Percentiles rank a stretch among this genome's conserved stretches.
Conservation (phyloP, 2,888 invertebrate species). For the Elysia crispata region DNA sequence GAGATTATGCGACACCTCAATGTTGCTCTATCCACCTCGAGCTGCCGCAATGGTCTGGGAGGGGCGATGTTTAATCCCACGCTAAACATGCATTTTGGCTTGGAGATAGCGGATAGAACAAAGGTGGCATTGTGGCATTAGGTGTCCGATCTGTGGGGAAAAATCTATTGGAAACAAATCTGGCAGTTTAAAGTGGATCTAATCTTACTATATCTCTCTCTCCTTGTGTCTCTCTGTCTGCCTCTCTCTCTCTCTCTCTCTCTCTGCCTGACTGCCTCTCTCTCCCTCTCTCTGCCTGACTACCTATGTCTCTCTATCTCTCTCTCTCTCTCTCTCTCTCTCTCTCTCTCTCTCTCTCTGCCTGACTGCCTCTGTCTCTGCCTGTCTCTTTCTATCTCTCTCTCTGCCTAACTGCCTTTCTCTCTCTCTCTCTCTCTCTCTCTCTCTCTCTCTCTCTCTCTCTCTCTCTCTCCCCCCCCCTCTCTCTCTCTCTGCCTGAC, state of each 20-base stretch:
- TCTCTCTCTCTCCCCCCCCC: background rate
- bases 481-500: background rate
- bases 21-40: no score
- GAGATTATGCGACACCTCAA: no score
- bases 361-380: background rate
- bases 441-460: conserved; percentile 1
- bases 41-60: no score
- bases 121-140: no score
- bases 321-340: conserved; percentile 9
- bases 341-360: conserved; percentile 16
- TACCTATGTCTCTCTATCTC: background rate
- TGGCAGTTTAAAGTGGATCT: no score
- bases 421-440: background rate
- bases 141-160: no score
- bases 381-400: background rate
- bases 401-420: background rate
- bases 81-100: no score
- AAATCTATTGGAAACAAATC: no score
- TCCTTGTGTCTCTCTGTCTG: background rate
- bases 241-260: conserved; percentile 35
- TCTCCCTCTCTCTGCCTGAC: background rate
- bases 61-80: no score
- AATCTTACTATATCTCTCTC: conserved; percentile 17
- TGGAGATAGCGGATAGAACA: no score
- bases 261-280: conserved; percentile 21